Percentiles rank a stretch among this genome's conserved stretches.
These are phyloP conservation scores for Sorex araneus DNA, from an alignment of 2,113 vertebrate species.

Conservation along the genomic window DNA sequence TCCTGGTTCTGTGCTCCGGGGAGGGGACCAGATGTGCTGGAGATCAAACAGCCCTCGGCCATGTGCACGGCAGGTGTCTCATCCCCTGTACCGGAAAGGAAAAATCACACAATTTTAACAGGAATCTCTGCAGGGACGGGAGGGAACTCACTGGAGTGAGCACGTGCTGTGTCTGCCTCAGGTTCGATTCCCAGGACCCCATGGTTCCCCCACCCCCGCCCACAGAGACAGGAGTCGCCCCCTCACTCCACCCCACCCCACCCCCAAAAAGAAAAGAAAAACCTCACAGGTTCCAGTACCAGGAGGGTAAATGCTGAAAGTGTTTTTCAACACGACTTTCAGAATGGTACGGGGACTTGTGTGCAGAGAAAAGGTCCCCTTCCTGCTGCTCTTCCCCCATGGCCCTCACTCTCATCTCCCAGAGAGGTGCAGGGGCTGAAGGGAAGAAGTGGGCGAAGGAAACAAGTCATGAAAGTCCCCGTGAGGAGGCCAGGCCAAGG, in stretches of 20 bases:
- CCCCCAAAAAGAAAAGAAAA: neutral
- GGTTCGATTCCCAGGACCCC: too few relatives aligned
- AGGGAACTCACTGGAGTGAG: too few relatives aligned
- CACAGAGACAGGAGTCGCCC: too few relatives aligned
- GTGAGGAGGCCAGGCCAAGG: neutral
- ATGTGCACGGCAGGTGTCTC: too few relatives aligned
- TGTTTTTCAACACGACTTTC: neutral
- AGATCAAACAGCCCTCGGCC: too few relatives aligned
- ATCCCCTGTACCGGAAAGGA: neutral
- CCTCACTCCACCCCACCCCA: too few relatives aligned
- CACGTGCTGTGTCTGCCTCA: too few relatives aligned
- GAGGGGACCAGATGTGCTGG: too few relatives aligned
- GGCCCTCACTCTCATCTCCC: neutral
- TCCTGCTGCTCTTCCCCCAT: neutral
- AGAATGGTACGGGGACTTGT: neutral
- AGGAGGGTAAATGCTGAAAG: neutral
- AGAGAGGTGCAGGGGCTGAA: neutral
- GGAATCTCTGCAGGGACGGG: conserved; percentile 13
- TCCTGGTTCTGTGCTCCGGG: too few relatives aligned
- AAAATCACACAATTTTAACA: conserved; percentile 27
- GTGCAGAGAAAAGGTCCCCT: neutral
- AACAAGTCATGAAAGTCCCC: neutral
- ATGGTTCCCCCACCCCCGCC: too few relatives aligned
- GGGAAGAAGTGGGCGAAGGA: neutral
- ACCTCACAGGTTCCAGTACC: neutral